Percentiles rank a stretch among this genome's conserved stretches.
Conservation (phyloP, 2,113 vertebrate genomes). For the Leucosticte australis region DNA sequence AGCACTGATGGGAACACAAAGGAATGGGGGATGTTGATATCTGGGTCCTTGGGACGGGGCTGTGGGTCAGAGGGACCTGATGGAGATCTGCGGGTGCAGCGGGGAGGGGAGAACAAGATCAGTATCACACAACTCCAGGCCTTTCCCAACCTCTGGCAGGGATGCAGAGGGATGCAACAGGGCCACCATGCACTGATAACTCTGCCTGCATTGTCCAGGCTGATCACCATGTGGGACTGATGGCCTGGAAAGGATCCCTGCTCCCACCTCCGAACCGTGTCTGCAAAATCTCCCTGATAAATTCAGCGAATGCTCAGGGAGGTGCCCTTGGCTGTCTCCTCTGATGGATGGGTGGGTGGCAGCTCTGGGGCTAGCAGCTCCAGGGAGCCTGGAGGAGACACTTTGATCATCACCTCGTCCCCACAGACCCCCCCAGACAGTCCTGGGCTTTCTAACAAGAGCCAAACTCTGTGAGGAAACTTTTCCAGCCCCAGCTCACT, state of each 20-base stretch:
- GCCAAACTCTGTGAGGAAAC: not conserved
- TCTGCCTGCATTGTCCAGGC: not conserved
- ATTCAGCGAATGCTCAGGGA: not conserved
- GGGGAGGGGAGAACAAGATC: not conserved
- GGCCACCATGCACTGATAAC: not conserved
- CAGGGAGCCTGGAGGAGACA: not conserved
- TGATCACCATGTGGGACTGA: not conserved
- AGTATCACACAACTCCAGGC: not conserved
- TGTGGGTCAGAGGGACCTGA: constrained; percentile 28
- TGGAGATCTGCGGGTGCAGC: not conserved
- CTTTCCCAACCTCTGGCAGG: not conserved
- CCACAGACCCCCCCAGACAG: not conserved
- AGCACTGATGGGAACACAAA: not conserved
- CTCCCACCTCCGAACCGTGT: not conserved
- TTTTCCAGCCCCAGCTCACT: not conserved
- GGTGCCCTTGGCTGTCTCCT: not conserved
- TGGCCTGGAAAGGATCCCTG: not conserved
- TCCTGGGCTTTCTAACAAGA: not conserved
- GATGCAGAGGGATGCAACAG: not conserved
- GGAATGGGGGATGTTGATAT: not conserved
- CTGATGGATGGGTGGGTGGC: not conserved
- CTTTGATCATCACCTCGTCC: not conserved
- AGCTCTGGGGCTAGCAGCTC: not conserved
- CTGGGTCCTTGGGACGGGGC: not conserved
- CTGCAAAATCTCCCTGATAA: not conserved